Conservation (phyloP, 2,113 vertebrate species). For the Aviceda subcristata region DNA sequence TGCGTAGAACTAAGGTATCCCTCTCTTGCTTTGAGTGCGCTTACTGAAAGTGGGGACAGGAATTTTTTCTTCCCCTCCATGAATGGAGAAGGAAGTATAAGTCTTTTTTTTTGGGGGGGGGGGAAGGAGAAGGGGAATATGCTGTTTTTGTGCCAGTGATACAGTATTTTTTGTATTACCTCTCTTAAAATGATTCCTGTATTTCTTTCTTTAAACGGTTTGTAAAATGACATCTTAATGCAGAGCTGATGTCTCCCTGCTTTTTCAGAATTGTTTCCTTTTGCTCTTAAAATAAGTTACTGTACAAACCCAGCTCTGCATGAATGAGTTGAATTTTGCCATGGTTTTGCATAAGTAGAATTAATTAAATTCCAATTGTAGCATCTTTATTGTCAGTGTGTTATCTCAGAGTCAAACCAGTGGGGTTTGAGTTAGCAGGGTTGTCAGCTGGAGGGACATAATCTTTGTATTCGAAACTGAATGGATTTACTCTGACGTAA, state of each 20-base stretch:
- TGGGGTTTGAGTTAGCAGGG: slow-evolving; percentile 39
- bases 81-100: neutral
- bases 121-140: neutral
- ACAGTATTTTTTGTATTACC: neutral
- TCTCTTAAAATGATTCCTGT: neutral
- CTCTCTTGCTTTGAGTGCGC: neutral
- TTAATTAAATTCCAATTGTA: slow-evolving; percentile 60
- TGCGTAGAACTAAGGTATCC: neutral
- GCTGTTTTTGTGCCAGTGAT: neutral
- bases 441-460: slow-evolving; percentile 47
- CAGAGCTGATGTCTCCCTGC: neutral
- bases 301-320: neutral
- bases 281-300: slow-evolving; percentile 8
- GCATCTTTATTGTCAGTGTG: slow-evolving; percentile 33
- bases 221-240: neutral
- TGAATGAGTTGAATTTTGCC: slow-evolving; percentile 38
- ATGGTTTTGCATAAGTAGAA: slow-evolving; percentile 50
- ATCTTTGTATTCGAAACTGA: slow-evolving; percentile 12
- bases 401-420: slow-evolving; percentile 25
- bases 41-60: neutral
- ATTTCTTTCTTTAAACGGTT: neutral
- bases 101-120: too few species aligned
- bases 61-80: neutral
- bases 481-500: slow-evolving; percentile 48
- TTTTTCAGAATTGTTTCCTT: neutral